phyloP scores from a whole-genome alignment of 2,888 invertebrate species.

The Artemia sp. region DNA sequence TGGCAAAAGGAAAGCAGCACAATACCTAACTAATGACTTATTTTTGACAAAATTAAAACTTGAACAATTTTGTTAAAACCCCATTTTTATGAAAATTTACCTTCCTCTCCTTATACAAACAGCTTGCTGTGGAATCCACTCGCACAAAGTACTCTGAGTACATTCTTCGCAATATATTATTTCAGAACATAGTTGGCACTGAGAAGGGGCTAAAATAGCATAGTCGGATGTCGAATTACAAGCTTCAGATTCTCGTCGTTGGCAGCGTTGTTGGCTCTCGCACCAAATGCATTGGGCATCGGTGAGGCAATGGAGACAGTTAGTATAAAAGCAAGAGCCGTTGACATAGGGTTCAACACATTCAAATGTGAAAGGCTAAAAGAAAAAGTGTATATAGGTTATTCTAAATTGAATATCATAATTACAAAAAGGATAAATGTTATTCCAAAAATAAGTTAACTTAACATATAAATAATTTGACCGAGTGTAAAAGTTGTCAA shows the following conservation, averaged over 20 bases:
- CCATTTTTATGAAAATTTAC: conserved; percentile 23
- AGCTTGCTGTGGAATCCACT: conserved; percentile 82
- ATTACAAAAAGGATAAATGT: no score
- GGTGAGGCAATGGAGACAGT: conserved; percentile 69
- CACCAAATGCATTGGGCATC: conserved; percentile 89
- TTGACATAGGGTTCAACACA: conserved; percentile 73
- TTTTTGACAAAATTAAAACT: no score
- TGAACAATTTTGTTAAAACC: no score
- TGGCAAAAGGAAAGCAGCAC: no score
- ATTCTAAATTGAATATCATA: no score
- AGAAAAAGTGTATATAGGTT: conserved; percentile 24
- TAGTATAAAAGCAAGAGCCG: conserved; percentile 58
- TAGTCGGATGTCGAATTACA: conserved; percentile 38
- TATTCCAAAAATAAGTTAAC: no score
- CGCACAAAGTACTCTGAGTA: conserved; percentile 55
- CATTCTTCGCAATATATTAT: conserved; percentile 74
- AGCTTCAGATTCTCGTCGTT: conserved; percentile 44
- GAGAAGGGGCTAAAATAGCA: conserved; percentile 57
- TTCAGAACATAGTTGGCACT: conserved; percentile 74
- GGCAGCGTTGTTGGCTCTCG: conserved; percentile 51
- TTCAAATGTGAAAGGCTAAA: conserved; percentile 59
- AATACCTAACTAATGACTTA: no score
- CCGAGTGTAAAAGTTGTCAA: no score
- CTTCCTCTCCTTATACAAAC: conserved; percentile 61
- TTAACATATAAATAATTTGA: no score